Base-by-base conservation (phyloP, 1,140 invertebrate genomes). In the Hyles vespertilio region DNA sequence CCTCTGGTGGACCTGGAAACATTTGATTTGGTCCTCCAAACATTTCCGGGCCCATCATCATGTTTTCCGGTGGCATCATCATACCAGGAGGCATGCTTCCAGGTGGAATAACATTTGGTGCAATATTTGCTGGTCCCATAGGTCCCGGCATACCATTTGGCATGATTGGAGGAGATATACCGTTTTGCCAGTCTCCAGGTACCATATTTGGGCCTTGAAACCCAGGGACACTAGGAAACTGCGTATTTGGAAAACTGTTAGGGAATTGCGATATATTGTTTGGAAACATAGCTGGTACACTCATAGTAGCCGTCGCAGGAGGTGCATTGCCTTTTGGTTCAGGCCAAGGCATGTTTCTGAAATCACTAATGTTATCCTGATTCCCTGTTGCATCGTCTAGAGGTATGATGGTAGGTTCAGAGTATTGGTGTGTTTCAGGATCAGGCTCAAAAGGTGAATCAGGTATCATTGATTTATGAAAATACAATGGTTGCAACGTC, bases 401-500 rank as follows among this genome's bases (percentile, higher is more conserved):
- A 4, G 97, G 97, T 87, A 98, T 98, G 5, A 92, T 89, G 64
- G 94, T 93, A 2, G 96, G 94, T 74, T 97, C 95, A 2, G 91
- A 91, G 51, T 93, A 92, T 65, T 94, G 93, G 69, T 94, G 93
- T 5, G 91, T 92, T 87, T 98, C 96, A 56, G 93, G 82, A 66
- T 98, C 96, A 1, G 97, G 95, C 88, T 98, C 97, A 40, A 92
- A 91, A 0, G 96, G 91, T 50, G 94, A 93, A 76, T 98, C 96
- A 8, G 97, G 97, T 56, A 98, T 94, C 94, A 96, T 94, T 57
- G 92, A 91, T 63, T 93, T 93, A 71, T 94, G 93, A 79, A 97
- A 97, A 83, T 97, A 98, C 2, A 98, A 85, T 2, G 96, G 95
- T 77, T 96, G 94, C 6, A 98, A 87, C 11, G 95, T 95, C 12